These are phyloP conservation scores for Stigmatopora argus DNA, from an alignment of 2,113 vertebrate genomes.

Conservation along the genomic window DNA sequence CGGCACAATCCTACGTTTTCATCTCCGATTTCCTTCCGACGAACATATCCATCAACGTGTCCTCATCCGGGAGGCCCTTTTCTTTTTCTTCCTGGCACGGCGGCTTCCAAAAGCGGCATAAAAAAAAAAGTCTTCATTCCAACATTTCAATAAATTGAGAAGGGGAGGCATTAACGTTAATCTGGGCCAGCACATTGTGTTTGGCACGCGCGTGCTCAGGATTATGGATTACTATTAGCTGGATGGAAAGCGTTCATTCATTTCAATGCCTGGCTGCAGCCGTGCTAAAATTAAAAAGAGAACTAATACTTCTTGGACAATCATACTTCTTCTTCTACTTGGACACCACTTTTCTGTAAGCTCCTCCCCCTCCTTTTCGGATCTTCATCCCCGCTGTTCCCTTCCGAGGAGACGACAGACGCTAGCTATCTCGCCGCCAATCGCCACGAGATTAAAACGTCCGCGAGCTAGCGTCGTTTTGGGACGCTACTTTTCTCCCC, in stretches of 20 bases:
- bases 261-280: constrained; percentile 76
- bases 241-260: constrained; percentile 79
- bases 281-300: constrained; percentile 78
- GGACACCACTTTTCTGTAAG: constrained; percentile 58
- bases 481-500: no score
- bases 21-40: no score
- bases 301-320: constrained; percentile 77
- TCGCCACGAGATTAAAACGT: neutral
- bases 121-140: constrained; percentile 69
- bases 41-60: neutral
- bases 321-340: constrained; percentile 65
- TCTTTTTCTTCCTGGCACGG: constrained; percentile 51
- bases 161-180: constrained; percentile 79
- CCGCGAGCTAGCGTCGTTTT: neutral
- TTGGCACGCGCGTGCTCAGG: constrained; percentile 75
- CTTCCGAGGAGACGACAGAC: constrained; percentile 14
- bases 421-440: neutral
- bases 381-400: constrained; percentile 4
- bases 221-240: constrained; percentile 84
- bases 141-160: constrained; percentile 80
- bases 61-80: no score
- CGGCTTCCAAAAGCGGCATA: constrained; percentile 65
- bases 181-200: constrained; percentile 81
- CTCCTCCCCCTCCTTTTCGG: neutral
- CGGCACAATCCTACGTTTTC: no score